phyloP scores from a whole-genome alignment of 2,888 invertebrate species.

The Nasonovia ribisnigri region DNA sequence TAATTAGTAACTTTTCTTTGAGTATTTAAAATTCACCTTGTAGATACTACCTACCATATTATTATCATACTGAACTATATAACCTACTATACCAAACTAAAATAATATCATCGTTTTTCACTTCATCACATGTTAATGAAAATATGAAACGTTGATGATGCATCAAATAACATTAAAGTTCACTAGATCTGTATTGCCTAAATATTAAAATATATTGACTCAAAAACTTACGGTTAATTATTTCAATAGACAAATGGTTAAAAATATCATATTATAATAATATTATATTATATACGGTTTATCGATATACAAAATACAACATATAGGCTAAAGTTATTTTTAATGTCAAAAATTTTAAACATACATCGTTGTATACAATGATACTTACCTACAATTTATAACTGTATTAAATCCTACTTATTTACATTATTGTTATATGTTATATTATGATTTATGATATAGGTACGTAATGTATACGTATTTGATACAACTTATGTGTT shows the following conservation, averaged over 20 bases:
- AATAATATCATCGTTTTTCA: neutral
- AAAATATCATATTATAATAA: too few relatives aligned
- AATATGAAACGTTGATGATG: neutral
- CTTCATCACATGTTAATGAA: neutral
- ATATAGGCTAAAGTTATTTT: neutral
- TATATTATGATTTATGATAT: neutral
- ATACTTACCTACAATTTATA: neutral
- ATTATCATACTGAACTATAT: neutral
- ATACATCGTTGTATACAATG: neutral
- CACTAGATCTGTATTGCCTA: neutral
- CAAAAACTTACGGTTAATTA: neutral
- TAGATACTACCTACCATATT: too few relatives aligned
- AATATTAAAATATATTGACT: neutral
- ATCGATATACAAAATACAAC: neutral
- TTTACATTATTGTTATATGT: neutral
- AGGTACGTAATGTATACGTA: neutral
- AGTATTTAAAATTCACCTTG: neutral
- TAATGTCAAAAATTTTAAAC: neutral
- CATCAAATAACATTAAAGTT: neutral
- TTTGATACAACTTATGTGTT: neutral
- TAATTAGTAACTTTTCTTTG: conserved; percentile 41
- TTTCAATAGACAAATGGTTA: neutral
- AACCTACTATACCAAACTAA: neutral
- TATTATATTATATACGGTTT: neutral
- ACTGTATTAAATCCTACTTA: neutral